These are phyloP conservation scores for Hartigia nigra DNA, from an alignment of 2,888 invertebrate species.

Conservation along the genomic window DNA sequence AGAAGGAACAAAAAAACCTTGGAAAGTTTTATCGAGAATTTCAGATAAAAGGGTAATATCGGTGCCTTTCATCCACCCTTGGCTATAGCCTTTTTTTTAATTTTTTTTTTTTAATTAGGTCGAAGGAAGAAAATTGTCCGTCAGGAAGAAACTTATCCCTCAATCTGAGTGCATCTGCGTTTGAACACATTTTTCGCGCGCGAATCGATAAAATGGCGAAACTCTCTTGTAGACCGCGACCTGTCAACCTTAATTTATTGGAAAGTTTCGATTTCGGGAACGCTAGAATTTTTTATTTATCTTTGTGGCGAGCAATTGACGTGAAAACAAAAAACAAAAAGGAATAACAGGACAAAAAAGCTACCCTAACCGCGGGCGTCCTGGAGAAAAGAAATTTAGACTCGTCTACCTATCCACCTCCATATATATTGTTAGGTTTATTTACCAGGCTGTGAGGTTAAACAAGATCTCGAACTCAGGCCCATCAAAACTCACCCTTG, in stretches of 20 bases:
- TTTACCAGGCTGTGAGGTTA: slow-evolving; percentile 9
- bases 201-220: background rate
- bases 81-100: background rate
- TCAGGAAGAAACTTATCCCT: background rate
- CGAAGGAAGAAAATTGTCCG: background rate
- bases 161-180: background rate
- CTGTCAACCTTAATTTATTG: background rate
- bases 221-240: no score
- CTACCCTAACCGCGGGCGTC: background rate
- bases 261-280: background rate
- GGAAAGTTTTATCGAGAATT: background rate
- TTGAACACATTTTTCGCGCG: background rate
- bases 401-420: background rate
- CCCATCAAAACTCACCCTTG: background rate
- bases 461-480: slow-evolving; percentile 3
- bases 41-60: background rate
- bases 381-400: background rate
- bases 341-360: background rate
- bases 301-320: background rate
- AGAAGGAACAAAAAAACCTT: background rate
- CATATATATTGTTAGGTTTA: slow-evolving; percentile 5
- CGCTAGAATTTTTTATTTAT: background rate
- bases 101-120: background rate
- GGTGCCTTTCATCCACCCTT: background rate
- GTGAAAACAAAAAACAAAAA: background rate